phyloP scores from a whole-genome alignment of 2,797 vertebrate genomes.

The Xiphophorus birchmanni region DNA sequence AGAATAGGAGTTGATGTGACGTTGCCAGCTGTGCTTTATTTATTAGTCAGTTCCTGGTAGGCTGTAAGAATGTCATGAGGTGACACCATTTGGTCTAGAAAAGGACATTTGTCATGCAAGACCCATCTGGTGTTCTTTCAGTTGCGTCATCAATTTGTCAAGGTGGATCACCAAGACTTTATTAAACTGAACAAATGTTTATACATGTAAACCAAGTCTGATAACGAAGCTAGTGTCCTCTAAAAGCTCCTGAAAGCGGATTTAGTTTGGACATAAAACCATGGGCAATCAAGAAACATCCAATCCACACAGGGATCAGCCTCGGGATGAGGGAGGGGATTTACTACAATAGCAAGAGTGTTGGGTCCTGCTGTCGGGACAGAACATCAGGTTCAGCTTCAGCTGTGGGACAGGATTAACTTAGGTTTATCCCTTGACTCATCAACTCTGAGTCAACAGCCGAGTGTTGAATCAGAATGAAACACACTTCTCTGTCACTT shows the following conservation, averaged over 20 bases:
- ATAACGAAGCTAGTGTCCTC: constrained; percentile 63
- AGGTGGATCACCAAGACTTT: constrained; percentile 27
- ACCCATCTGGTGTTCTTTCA: constrained; percentile 36
- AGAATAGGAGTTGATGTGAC: background rate
- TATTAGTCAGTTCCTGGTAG: background rate
- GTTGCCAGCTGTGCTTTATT: constrained; percentile 6
- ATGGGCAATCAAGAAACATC: constrained; percentile 69
- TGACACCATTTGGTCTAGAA: constrained; percentile 15
- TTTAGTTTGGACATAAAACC: constrained; percentile 69
- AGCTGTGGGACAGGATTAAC: constrained; percentile 60
- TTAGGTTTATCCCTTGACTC: constrained; percentile 31
- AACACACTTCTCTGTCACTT: constrained; percentile 16
- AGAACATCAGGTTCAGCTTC: constrained; percentile 41
- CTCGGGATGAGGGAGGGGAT: constrained; percentile 67
- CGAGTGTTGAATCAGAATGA: constrained; percentile 31
- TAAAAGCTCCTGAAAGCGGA: constrained; percentile 70
- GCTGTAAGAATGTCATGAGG: constrained; percentile 5
- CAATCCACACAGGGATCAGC: constrained; percentile 62
- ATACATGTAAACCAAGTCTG: constrained; percentile 24
- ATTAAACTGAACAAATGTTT: constrained; percentile 29
- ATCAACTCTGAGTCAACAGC: constrained; percentile 29
- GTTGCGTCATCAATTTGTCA: constrained; percentile 29
- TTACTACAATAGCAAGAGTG: constrained; percentile 50
- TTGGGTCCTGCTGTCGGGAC: constrained; percentile 23
- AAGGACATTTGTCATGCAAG: constrained; percentile 13